A percentile compares a stretch with the other conserved stretches of the same genome.
Conservation (phyloP, 1,140 invertebrate species). For the Drosophila biarmipes region DNA sequence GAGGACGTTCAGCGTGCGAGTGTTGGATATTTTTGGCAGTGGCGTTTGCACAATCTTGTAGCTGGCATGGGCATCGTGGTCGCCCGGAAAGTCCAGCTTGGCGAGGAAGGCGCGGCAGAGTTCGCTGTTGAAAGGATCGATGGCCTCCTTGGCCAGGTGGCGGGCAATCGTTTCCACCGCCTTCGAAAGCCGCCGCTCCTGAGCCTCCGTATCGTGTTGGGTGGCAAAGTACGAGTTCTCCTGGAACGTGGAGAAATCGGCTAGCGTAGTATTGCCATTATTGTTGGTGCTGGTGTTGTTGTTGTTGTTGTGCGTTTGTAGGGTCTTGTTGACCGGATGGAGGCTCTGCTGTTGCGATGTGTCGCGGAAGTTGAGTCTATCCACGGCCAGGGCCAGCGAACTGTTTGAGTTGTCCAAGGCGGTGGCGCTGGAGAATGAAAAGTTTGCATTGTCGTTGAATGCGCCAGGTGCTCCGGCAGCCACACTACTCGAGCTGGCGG, state of each 20-base stretch:
- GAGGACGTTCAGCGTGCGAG: slow-evolving; percentile 85
- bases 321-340: slow-evolving; percentile 44
- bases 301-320: slow-evolving; percentile 58
- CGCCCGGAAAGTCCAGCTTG: slow-evolving; percentile 86
- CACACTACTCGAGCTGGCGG: slow-evolving; percentile 4
- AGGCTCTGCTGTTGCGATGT: slow-evolving; percentile 32
- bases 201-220: slow-evolving; percentile 77
- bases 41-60: slow-evolving; percentile 80
- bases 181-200: slow-evolving; percentile 74
- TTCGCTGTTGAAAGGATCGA: slow-evolving; percentile 87
- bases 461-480: slow-evolving; percentile 21
- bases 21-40: slow-evolving; percentile 85
- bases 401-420: slow-evolving; percentile 79
- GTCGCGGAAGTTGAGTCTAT: slow-evolving; percentile 74
- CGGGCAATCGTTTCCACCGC: slow-evolving; percentile 76
- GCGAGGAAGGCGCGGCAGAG: slow-evolving; percentile 86
- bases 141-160: slow-evolving; percentile 71
- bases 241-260: slow-evolving; percentile 82
- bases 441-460: slow-evolving; percentile 82
- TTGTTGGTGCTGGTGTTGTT: slow-evolving; percentile 60
- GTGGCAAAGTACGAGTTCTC: slow-evolving; percentile 84
- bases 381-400: slow-evolving; percentile 72
- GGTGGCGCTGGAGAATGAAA: slow-evolving; percentile 76
- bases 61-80: slow-evolving; percentile 71
- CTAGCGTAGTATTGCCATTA: slow-evolving; percentile 37